phyloP scores from a whole-genome alignment of 2,113 vertebrate species.

The Eira barbara region DNA sequence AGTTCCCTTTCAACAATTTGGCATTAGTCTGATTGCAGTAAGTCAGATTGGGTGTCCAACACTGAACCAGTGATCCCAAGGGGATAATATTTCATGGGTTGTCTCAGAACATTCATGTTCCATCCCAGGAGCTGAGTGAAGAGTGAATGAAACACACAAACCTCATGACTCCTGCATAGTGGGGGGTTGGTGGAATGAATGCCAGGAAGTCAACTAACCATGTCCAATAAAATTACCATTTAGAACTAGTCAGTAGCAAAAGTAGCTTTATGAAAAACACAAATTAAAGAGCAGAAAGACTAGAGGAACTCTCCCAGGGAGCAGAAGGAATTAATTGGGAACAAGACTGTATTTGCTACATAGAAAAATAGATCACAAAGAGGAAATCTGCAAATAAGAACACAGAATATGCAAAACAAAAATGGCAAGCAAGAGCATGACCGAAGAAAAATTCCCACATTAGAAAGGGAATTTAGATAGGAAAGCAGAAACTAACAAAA shows the following conservation, averaged over 20 bases:
- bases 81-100: neutral
- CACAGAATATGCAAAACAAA: neutral
- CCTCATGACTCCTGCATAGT: neutral
- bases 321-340: neutral
- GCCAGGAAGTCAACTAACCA: neutral
- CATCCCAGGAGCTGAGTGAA: neutral
- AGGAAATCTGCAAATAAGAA: neutral
- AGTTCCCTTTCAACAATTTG: neutral
- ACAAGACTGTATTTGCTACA: neutral
- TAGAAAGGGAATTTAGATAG: neutral
- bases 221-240: neutral
- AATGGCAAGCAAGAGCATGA: neutral
- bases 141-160: neutral
- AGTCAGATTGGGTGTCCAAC: neutral
- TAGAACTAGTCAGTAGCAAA: neutral
- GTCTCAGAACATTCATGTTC: neutral
- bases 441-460: neutral
- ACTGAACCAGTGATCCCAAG: neutral
- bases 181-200: neutral
- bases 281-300: neutral
- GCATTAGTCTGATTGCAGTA: neutral
- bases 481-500: neutral
- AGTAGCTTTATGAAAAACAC: neutral
- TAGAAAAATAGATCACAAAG: neutral
- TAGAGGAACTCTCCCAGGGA: neutral